Evolutionary conservation across 2,113 vertebrate genomes (phyloP), one percentile per base, ranked within the genome.

Genomic region (Eidolon helvum): DNA sequence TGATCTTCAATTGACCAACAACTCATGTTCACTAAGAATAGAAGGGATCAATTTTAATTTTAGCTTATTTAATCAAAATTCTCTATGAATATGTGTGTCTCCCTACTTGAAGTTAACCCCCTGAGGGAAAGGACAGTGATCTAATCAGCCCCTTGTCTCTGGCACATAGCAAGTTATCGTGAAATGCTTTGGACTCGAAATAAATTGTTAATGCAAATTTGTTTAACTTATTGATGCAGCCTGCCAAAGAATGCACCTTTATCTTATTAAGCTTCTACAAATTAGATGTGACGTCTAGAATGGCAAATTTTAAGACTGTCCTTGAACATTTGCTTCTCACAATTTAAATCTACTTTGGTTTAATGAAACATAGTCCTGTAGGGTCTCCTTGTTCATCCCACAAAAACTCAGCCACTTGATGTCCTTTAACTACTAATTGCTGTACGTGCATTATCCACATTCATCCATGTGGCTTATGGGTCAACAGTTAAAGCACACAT

Each of bases 201-300:
- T 94, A 83, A 77, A 83, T 69, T 92, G 68, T 87, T 97, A 74
- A 83, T 90, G 77, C 75, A 80, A 84, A 95, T 94, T 50, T 86
- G 43, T 66, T 69, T 86, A 59, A 75, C 35, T 38, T 95, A 90
- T 69, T 80, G 68, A 86, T 79, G 33, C n/a, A 59, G 38, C 30
- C 35, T 85, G 59, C 84, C 87, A 85, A 94, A 90, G 57, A 19
- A 80, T 75, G 71, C 21, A 90, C 28, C 82, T 93, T 91, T 84
- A 69, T 57, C 57, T 80, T 87, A 96, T 68, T 77, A 95, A 85
- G 82, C 11, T 30, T 92, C 71, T 84, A 79, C 55, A 95, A 94
- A 88, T 74, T 80, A 96, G 82, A 80, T 71, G 71, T 7, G 69
- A 69, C 79, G 38, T 95, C 63, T 88, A 80, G 72, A 90, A 86